Base-by-base conservation (phyloP, 2,113 vertebrate genomes). In the Thryonomys swinderianus region DNA sequence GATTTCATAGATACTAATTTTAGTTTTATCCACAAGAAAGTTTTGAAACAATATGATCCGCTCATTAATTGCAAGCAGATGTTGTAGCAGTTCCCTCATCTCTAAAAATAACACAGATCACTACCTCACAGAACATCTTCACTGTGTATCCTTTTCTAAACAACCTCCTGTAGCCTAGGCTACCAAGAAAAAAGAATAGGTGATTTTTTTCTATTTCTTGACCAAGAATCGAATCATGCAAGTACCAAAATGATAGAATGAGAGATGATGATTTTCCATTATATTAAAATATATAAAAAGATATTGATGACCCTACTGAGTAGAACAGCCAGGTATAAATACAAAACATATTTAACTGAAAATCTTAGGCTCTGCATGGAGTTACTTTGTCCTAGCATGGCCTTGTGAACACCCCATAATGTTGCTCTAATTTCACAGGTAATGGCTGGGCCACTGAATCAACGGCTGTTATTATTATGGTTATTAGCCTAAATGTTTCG, bases 261-360 rank as follows among this genome's bases (percentile, higher is more conserved):
- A 78, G 21, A 11, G 16, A 25, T 66, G 17, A 71, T 40, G 14
- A n/a, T 32, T 53, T 57, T 13, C 30, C 62, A 92, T 81, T 85
- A 66, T 53, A n/a, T 57, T 83, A 85, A 94, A 87, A 93, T 87
- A 7, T 85, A 51, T 71, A 5, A 69, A 95, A 92, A 66, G 12
- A 7, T 13, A 0, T 40, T 87, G 40, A 57, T 30, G 34, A 59
- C 87, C 89, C 30, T 89, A 83, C 32, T 93, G 34, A 91, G 64
- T 17, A 78, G 71, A 59, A 81, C 42, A 89, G 6, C 51, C 30
- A 93, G 11, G 16, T 79, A 66, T 37, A 92, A 85, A 62, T 88
- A 66, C 1, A 79, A 90, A 69, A 89, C 51, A 61, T 18, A 92
- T 66, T 85, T 88, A 93, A 88, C 59, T 37, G 37, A 92, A 96